Evolutionary conservation across 2,797 vertebrate species (phyloP).

Genomic region (Glossophaga mutica): DNA sequence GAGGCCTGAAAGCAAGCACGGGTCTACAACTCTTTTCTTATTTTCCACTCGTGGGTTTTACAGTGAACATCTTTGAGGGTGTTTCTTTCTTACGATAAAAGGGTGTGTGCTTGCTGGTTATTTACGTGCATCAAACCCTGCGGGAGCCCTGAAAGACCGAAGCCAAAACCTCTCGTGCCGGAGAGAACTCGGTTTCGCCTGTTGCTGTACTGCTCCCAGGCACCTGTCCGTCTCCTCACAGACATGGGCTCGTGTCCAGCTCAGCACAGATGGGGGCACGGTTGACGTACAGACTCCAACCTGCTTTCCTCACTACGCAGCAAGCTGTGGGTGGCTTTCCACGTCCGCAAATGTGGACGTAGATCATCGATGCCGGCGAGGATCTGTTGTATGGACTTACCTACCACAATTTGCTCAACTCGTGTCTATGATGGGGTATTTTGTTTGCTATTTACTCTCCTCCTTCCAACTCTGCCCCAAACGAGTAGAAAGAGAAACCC

Average conservation of each 20-base stretch:
- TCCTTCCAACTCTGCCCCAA: neutral
- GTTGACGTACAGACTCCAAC: neutral
- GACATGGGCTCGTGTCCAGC: accelerated
- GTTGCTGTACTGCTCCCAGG: neutral
- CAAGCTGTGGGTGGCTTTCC: neutral
- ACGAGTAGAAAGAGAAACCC: neutral
- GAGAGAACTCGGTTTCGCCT: neutral
- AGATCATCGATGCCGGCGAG: accelerated
- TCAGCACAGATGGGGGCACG: accelerated
- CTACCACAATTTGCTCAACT: neutral
- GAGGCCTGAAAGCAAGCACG: neutral
- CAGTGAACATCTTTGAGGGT: neutral
- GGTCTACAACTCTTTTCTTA: neutral
- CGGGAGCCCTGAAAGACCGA: neutral
- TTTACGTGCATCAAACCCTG: neutral
- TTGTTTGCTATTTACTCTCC: neutral
- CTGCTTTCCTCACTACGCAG: neutral
- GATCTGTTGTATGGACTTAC: neutral
- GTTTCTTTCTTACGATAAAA: constrained; percentile 15
- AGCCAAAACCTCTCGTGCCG: neutral
- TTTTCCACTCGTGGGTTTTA: neutral
- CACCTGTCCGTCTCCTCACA: neutral
- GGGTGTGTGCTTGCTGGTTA: neutral
- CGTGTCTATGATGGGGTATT: neutral
- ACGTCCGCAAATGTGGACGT: neutral